Base-by-base conservation (phyloP, 2,113 vertebrate genomes). In the Aramus guarauna region DNA sequence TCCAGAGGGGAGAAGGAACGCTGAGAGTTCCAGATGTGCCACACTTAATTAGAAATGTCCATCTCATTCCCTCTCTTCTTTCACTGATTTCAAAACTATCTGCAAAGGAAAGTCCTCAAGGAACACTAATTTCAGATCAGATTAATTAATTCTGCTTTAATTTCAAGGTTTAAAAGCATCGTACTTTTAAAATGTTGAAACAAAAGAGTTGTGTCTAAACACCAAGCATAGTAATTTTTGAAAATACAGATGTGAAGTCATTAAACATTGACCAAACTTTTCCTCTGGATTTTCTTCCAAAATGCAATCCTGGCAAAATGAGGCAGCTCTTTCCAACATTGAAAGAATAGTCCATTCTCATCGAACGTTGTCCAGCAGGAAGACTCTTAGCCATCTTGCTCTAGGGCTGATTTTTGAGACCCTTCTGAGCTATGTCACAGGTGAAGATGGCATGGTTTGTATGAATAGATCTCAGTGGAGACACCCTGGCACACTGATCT, bases 21-120 rank as follows among this genome's bases (percentile, higher is more conserved):
- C 90, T 96, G 91, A 93, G 92, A 90, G 74, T 93, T 96, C 93
- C 94, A 95, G 93, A 94, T 91, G 92, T 92, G 89, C 90, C 85
- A 29, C 66, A 93, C 67, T 96, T 95, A 95, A 96, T 96, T 96
- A 97, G 96, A 96, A 95, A 93, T 92, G 96, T 96, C 93, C 90
- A 92, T 94, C 93, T 96, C 3, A 1, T 73, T 96, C 53, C 16
- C 27, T 85, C n/a, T 91, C 43, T 90, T 58, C 73, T 94, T 94
- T 91, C 90, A 91, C 53, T 76, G 73, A 85, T 90, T 72, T 96
- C 60, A 95, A 96, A 97, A 60, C 87, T 92, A 74, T 71, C 77
- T 88, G 77, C 90, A 88, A 79, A 88, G 43, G 39, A 26, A 93
- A 84, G 43, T 87, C 94, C 90, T 94, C 71, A 79, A 94, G 90